phyloP scores from a whole-genome alignment of 1,140 invertebrate genomes.

The Coboldia fuscipes region DNA sequence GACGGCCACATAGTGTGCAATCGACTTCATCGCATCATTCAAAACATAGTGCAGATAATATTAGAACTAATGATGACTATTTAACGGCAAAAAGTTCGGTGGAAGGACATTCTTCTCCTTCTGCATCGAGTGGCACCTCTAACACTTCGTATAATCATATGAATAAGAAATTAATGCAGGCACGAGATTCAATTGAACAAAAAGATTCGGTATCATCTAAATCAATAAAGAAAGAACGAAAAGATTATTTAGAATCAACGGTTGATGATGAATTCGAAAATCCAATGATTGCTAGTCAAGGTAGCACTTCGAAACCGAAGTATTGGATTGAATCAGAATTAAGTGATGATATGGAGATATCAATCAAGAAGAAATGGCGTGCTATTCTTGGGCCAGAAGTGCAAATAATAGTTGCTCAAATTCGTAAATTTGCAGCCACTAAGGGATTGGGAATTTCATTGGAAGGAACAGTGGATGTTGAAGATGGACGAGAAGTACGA shows the following conservation, averaged over 20 bases:
- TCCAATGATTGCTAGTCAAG: background rate
- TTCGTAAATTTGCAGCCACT: conserved; percentile 65
- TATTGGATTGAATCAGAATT: conserved; percentile 26
- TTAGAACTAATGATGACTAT: background rate
- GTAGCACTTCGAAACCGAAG: conserved; percentile 9
- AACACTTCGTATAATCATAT: too few species aligned
- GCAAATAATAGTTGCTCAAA: conserved; percentile 72
- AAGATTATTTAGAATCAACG: background rate
- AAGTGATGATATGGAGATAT: conserved; percentile 46
- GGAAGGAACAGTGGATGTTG: conserved; percentile 90
- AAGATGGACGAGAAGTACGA: conserved; percentile 73
- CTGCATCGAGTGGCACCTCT: too few species aligned
- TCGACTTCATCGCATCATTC: background rate
- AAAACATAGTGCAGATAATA: background rate
- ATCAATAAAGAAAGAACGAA: background rate
- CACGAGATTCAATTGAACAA: conserved; percentile 3
- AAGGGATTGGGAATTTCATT: conserved; percentile 88
- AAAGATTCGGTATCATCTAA: too few species aligned
- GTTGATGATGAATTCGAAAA: conserved; percentile 1
- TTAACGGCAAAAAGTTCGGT: background rate
- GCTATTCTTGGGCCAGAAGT: conserved; percentile 51
- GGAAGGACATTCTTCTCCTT: background rate
- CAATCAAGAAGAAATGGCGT: conserved; percentile 66
- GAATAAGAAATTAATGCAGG: background rate
- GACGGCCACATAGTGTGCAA: background rate